These are phyloP conservation scores for Clarias magur DNA, from an alignment of 2,113 vertebrate genomes.

Conservation along the genomic window DNA sequence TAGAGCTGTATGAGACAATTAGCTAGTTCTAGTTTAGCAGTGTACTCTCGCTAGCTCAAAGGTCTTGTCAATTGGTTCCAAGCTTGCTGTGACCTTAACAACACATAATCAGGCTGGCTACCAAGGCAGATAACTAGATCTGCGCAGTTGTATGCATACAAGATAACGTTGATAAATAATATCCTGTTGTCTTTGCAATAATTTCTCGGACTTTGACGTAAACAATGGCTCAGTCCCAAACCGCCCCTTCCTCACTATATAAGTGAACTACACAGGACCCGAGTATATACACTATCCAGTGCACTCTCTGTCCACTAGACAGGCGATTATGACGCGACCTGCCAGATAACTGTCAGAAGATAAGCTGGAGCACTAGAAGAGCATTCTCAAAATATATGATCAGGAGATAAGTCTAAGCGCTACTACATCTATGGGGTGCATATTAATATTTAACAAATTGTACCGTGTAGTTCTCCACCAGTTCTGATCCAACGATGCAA, in stretches of 20 bases:
- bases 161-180: neutral
- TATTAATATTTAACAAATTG: neutral
- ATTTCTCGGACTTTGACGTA: neutral
- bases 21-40: neutral
- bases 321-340: neutral
- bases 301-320: neutral
- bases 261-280: neutral
- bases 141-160: neutral
- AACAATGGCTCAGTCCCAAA: conserved; percentile 7
- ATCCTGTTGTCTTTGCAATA: neutral
- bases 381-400: neutral
- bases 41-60: neutral
- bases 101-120: neutral
- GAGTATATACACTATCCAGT: neutral
- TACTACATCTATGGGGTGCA: neutral
- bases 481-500: conserved; percentile 84
- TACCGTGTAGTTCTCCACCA: conserved; percentile 90
- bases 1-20: no score
- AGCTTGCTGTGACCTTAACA: neutral
- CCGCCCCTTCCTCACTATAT: no score
- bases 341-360: neutral
- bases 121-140: neutral
- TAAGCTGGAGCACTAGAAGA: no score
- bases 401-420: no score
- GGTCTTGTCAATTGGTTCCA: no score